These are phyloP conservation scores for Portevinia maculata DNA, from an alignment of 2,888 invertebrate genomes.

Conservation along the genomic window DNA sequence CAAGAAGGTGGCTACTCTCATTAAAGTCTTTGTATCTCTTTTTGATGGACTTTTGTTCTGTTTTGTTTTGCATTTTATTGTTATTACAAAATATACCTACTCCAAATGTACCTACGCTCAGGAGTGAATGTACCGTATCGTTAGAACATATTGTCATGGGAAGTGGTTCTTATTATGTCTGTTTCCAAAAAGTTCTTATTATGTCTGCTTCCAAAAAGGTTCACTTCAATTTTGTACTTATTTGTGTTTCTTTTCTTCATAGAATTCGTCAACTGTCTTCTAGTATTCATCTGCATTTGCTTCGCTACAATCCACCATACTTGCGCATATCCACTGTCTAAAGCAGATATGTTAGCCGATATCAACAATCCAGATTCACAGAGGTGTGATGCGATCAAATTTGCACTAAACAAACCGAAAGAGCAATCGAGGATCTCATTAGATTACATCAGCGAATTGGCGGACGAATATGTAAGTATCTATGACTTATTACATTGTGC, in stretches of 20 bases:
- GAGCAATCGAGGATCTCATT: background rate
- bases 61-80: slow-evolving; percentile 19
- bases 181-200: background rate
- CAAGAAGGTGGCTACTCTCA: slow-evolving; percentile 41
- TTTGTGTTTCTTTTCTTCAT: slow-evolving; percentile 8
- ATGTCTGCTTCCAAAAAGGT: slow-evolving; percentile 9
- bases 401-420: slow-evolving; percentile 26
- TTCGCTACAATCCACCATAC: slow-evolving; percentile 33
- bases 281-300: slow-evolving; percentile 53
- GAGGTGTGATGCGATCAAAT: slow-evolving; percentile 26
- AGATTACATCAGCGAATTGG: slow-evolving; percentile 7
- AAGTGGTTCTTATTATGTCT: background rate
- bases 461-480: slow-evolving; percentile 46
- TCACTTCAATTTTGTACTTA: background rate
- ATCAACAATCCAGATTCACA: slow-evolving; percentile 13
- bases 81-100: slow-evolving; percentile 20
- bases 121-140: background rate
- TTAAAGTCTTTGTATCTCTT: slow-evolving; percentile 14
- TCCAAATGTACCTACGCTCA: background rate
- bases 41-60: background rate
- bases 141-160: slow-evolving; percentile 20
- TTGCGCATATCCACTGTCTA: slow-evolving; percentile 34
- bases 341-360: slow-evolving; percentile 19
- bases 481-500: background rate
- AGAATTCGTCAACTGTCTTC: slow-evolving; percentile 46